Evolutionary conservation across 2,797 vertebrate genomes (phyloP), one percentile per base, ranked within the genome.

Genomic region (Amphiprion clarkii): DNA sequence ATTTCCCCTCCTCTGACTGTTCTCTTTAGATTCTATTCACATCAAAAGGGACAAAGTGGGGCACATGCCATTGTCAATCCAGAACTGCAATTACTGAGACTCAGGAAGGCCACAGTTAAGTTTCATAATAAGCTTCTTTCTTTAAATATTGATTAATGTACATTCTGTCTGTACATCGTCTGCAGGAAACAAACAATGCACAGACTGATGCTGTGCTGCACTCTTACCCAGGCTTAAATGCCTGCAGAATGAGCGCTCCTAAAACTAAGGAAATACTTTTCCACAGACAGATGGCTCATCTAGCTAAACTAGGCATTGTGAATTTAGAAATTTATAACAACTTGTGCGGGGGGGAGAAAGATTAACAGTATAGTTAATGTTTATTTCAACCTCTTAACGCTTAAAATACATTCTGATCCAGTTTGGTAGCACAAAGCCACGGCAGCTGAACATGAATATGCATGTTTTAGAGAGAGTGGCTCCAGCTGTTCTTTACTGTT

Each of bases 371-470:
- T 29, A 51, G 39, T 39, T 66, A 27, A 55, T 46, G 36, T 79
- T 54, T 59, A 55, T 56, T 69, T 66, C 51, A 25, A 25, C 46
- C 17, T 42, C 56, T 33, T 65, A 58, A 54, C 61, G 51, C 12
- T 58, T 5, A 14, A 55, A 12, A 57, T 52, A 44, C 14, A 59
- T 36, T 77, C 3, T 23, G 40, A 65, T 76, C 52, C 19, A 57
- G 44, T 48, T 57, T 54, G 17, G 36, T n/a, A 76, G 39, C 25
- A 8, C 19, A 12, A 12, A 42, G 40, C 54, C 55, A 65, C 10
- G 51, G 66, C 79, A 84, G 78, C 72, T 85, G 67, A 84, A 69
- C 69, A 82, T 76, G 58, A 82, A 89, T 76, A 81, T 87, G 76
- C n/a, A 84, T 79, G 49, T 31, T 55, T 68, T 19, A 39, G 21